Percentiles rank a stretch among this genome's conserved stretches.
Evolutionary conservation across 2,888 invertebrate genomes (phyloP).

Genomic region (Parelbella ahira): DNA sequence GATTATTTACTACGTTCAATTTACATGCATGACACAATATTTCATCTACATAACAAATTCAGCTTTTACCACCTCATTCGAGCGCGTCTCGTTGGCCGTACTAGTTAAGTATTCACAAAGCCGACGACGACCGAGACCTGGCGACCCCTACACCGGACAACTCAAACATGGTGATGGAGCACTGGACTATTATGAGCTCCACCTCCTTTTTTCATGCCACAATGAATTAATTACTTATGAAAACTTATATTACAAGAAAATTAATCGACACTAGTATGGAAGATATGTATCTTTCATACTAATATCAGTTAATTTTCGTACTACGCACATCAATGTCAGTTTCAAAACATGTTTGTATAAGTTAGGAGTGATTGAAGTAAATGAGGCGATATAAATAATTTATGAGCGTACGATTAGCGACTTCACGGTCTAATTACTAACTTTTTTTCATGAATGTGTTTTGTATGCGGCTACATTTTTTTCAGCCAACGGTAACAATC

Average conservation of each 20-base stretch:
- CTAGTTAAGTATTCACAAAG: conserved; percentile 12
- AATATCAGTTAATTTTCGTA: no score
- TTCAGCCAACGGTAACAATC: conserved; percentile 75
- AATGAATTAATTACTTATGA: conserved; percentile 21
- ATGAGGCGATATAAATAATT: conserved; percentile 39
- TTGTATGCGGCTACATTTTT: conserved; percentile 31
- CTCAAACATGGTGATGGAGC: conserved; percentile 14
- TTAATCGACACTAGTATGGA: no score
- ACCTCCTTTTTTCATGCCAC: conserved; percentile 25
- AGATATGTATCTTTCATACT: no score
- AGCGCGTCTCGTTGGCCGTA: not conserved
- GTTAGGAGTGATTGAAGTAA: conserved; percentile 33
- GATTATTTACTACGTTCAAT: no score
- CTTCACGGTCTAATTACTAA: conserved; percentile 37
- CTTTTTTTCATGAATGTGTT: conserved; percentile 26
- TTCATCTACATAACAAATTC: no score
- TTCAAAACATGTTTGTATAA: conserved; percentile 28
- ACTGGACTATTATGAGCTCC: conserved; percentile 20
- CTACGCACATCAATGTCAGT: conserved; percentile 2
- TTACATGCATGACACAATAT: no score
- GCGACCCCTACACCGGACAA: conserved; percentile 10
- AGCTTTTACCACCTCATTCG: conserved; percentile 2
- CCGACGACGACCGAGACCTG: not conserved
- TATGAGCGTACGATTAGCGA: conserved; percentile 35
- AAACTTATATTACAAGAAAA: no score